phyloP scores from a whole-genome alignment of 2,888 invertebrate species.

The Chymomyza procnemis region DNA sequence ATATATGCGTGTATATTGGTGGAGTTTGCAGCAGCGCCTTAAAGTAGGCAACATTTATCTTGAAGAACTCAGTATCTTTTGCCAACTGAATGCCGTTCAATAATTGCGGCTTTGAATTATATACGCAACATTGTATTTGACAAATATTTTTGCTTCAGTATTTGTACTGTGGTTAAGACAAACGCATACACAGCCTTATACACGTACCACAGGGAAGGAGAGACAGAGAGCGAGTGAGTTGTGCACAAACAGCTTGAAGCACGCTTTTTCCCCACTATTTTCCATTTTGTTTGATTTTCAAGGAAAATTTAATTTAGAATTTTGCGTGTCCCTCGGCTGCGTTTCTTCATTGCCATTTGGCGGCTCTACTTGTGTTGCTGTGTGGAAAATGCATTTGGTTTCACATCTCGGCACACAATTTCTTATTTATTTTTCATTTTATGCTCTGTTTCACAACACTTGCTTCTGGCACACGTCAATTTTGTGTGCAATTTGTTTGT shows the following conservation, averaged over 20 bases:
- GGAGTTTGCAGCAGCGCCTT: too few relatives aligned
- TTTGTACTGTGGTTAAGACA: not conserved
- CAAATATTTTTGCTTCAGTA: not conserved
- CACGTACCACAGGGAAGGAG: not conserved
- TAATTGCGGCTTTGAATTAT: not conserved
- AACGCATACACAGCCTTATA: not conserved
- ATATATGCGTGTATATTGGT: too few relatives aligned
- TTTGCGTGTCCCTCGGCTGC: slow-evolving; percentile 25
- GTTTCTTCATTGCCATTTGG: not conserved
- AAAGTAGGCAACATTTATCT: too few relatives aligned
- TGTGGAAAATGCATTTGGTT: slow-evolving; percentile 55
- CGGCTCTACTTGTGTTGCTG: not conserved
- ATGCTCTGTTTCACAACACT: slow-evolving; percentile 60
- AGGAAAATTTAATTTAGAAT: slow-evolving; percentile 63
- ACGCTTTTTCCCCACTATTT: slow-evolving; percentile 25
- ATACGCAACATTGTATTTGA: not conserved
- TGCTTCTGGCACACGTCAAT: slow-evolving; percentile 59
- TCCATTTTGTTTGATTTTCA: slow-evolving; percentile 60
- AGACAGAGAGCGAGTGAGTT: too few relatives aligned
- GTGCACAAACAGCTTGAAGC: too few relatives aligned
- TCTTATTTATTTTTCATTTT: slow-evolving; percentile 71
- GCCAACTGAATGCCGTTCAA: not conserved
- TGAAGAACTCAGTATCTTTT: too few relatives aligned
- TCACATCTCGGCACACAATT: slow-evolving; percentile 41
- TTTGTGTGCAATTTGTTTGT: slow-evolving; percentile 24